These are phyloP conservation scores for Coelogynopora nodosa DNA, from an alignment of 2,888 invertebrate species.

Conservation along the genomic window DNA sequence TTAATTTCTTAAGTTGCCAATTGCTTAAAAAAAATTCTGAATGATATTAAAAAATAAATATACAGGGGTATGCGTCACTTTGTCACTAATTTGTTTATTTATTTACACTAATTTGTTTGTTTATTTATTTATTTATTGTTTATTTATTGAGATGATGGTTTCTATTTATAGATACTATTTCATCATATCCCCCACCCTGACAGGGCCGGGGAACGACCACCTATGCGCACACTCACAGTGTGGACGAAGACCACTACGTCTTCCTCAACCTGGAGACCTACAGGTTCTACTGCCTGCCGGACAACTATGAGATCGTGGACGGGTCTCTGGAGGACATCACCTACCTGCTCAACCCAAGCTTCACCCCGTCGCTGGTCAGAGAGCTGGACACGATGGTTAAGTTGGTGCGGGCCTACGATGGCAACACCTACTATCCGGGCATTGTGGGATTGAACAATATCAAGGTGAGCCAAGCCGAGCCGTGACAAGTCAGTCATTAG, in stretches of 20 bases:
- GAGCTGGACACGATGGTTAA: slow-evolving; percentile 76
- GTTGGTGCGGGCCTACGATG: slow-evolving; percentile 88
- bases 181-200: neutral
- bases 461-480: slow-evolving; percentile 69
- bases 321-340: slow-evolving; percentile 90
- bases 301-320: slow-evolving; percentile 98
- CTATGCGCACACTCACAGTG: slow-evolving; percentile 97
- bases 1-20: too few species aligned
- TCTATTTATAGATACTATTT: too few species aligned
- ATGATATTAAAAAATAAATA: too few species aligned
- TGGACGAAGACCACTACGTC: slow-evolving; percentile 94
- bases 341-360: slow-evolving; percentile 95
- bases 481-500: too few species aligned
- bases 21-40: too few species aligned
- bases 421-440: slow-evolving; percentile 84
- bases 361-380: slow-evolving; percentile 76
- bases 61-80: too few species aligned
- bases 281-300: slow-evolving; percentile 95
- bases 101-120: too few species aligned
- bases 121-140: too few species aligned
- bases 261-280: slow-evolving; percentile 91
- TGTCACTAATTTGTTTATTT: too few species aligned
- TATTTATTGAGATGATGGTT: too few species aligned
- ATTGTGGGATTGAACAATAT: slow-evolving; percentile 98
- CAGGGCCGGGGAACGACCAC: slow-evolving; percentile 85